Conservation (phyloP, 2,888 invertebrate genomes). For the Tuberolachnus salignus region DNA sequence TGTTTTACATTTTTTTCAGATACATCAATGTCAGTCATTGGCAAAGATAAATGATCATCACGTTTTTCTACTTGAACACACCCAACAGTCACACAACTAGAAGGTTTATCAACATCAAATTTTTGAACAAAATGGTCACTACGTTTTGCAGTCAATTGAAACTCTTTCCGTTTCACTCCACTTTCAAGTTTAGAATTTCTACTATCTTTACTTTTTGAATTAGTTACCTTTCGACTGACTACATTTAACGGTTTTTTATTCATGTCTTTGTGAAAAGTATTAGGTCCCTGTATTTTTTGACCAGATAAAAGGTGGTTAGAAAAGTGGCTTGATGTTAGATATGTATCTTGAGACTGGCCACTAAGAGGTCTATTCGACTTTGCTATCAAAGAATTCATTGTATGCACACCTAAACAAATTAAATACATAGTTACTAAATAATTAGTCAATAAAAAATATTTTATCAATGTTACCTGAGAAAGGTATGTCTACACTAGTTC, state of each 20-base stretch:
- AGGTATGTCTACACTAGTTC: conserved; percentile 51
- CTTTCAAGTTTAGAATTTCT: conserved; percentile 54
- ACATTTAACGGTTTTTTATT: conserved; percentile 51
- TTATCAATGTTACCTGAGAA: conserved; percentile 40
- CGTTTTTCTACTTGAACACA: conserved; percentile 52
- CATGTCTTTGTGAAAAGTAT: conserved; percentile 49
- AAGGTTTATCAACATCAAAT: conserved; percentile 39
- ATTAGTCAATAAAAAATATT: conserved; percentile 6
- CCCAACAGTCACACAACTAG: conserved; percentile 49
- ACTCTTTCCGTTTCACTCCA: conserved; percentile 54
- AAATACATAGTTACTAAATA: conserved; percentile 6
- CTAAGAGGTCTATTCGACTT: conserved; percentile 40
- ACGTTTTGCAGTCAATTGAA: conserved; percentile 49
- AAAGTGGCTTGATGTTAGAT: conserved; percentile 47
- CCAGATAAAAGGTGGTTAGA: conserved; percentile 47
- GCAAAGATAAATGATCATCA: conserved; percentile 52
- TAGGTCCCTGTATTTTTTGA: conserved; percentile 44
- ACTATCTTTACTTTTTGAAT: conserved; percentile 55
- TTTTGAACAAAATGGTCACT: conserved; percentile 49
- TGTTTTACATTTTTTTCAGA: conserved; percentile 69
- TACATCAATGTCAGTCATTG: conserved; percentile 63
- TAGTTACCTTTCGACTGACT: conserved; percentile 51
- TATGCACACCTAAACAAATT: conserved; percentile 43
- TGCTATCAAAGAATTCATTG: conserved; percentile 44
- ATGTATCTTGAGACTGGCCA: conserved; percentile 47